Evolutionary conservation across 2,113 vertebrate genomes (phyloP).

Genomic region (Syngnathus typhle): DNA sequence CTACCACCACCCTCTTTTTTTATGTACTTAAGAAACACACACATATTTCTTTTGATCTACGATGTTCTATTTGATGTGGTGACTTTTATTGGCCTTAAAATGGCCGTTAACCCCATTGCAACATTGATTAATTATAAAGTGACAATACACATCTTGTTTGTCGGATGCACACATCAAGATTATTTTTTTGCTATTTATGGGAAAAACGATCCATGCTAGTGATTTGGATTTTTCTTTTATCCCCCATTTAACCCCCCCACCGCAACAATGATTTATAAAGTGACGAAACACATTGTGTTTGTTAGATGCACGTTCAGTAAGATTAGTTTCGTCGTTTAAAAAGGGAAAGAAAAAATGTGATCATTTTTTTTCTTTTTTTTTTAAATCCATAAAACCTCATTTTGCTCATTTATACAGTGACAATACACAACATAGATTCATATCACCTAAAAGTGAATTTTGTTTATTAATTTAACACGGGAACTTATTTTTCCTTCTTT

Average conservation of each 20-base stretch:
- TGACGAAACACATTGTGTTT: background rate
- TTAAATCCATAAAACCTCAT: background rate
- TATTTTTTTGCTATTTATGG: background rate
- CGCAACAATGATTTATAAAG: background rate
- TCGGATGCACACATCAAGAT: background rate
- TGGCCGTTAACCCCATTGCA: slow-evolving; percentile 65
- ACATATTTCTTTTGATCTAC: slow-evolving; percentile 70
- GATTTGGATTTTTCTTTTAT: background rate
- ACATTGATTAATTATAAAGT: slow-evolving; percentile 48
- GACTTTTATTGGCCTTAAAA: slow-evolving; percentile 68
- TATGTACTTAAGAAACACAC: slow-evolving; percentile 25
- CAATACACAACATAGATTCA: background rate
- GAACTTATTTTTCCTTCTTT: background rate
- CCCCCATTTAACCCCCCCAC: background rate
- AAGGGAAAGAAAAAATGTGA: background rate
- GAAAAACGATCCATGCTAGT: background rate
- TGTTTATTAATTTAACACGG: background rate
- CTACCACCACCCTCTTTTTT: background rate
- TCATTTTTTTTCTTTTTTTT: background rate
- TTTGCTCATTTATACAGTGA: no score
- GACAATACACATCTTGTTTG: background rate
- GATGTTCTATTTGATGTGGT: slow-evolving; percentile 71
- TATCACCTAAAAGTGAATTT: background rate
- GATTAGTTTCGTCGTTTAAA: background rate
- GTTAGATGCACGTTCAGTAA: background rate